A percentile compares a stretch with the other conserved stretches of the same genome.
phyloP scores from a whole-genome alignment of 2,797 vertebrate genomes.

The Melanotaenia parkinsoni region DNA sequence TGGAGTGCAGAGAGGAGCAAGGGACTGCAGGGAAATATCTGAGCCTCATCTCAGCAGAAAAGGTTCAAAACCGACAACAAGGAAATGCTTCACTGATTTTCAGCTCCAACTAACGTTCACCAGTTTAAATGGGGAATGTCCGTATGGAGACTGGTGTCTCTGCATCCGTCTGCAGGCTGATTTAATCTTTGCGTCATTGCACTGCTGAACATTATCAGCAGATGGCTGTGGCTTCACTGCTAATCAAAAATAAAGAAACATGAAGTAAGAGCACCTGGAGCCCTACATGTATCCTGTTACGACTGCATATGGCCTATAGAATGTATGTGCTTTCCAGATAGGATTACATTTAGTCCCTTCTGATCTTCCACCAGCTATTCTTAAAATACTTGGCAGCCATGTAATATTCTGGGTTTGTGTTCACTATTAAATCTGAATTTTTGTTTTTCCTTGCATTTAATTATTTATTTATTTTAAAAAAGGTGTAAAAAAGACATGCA shows the following conservation, averaged over 20 bases:
- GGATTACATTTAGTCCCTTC: too few species aligned
- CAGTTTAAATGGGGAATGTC: constrained; percentile 5
- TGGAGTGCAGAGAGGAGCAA: constrained; percentile 4
- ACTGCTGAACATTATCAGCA: constrained; percentile 22
- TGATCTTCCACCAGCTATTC: too few species aligned
- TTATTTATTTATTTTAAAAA: too few species aligned
- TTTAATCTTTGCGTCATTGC: constrained; percentile 12
- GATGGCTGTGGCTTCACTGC: constrained; percentile 36
- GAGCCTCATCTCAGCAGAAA: neutral
- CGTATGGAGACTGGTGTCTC: neutral
- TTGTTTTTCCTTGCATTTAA: too few species aligned
- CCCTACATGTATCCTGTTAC: neutral
- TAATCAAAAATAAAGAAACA: neutral
- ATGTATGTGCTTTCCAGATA: too few species aligned
- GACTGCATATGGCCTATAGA: too few species aligned
- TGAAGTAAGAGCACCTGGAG: constrained; percentile 40
- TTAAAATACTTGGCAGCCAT: too few species aligned
- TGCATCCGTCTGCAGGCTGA: neutral
- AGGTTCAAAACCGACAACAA: neutral
- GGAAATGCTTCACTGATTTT: neutral
- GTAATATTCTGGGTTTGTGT: too few species aligned
- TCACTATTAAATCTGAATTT: too few species aligned
- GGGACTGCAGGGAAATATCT: neutral
- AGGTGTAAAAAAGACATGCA: too few species aligned
- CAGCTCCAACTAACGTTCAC: neutral